These are phyloP conservation scores for Oryctes rhinoceros DNA, from an alignment of 1,140 invertebrate species.

Conservation along the genomic window DNA sequence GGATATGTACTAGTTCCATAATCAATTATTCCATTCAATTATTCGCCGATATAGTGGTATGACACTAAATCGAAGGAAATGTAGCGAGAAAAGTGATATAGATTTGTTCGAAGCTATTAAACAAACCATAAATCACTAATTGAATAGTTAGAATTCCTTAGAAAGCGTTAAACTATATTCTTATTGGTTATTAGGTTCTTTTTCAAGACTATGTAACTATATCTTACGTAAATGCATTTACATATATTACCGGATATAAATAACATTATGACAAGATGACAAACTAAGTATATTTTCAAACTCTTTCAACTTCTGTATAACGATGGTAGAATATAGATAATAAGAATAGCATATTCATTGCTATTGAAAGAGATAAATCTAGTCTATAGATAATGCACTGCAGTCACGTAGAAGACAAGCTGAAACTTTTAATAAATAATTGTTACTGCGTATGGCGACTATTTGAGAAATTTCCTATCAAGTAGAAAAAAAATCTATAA, in stretches of 20 bases:
- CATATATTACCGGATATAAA: neutral
- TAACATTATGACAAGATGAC: neutral
- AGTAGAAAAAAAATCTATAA: no score
- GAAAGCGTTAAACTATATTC: neutral
- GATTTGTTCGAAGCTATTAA: neutral
- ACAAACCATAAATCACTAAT: neutral
- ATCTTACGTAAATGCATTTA: neutral
- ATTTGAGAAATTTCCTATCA: no score
- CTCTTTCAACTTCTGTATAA: no score
- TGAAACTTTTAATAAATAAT: no score
- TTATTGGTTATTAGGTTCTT: neutral
- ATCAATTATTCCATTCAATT: neutral
- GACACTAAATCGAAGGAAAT: neutral
- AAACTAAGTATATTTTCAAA: no score
- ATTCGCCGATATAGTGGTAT: neutral
- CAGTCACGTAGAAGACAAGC: no score
- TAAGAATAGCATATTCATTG: no score
- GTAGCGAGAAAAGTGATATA: neutral
- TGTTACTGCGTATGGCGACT: no score
- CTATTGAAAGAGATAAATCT: no score
- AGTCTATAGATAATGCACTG: no score
- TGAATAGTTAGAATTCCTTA: neutral
- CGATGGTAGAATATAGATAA: no score
- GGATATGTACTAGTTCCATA: conserved; percentile 17
- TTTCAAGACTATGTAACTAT: neutral